phyloP scores from a whole-genome alignment of 1,140 invertebrate species.

The Bombus polaris region DNA sequence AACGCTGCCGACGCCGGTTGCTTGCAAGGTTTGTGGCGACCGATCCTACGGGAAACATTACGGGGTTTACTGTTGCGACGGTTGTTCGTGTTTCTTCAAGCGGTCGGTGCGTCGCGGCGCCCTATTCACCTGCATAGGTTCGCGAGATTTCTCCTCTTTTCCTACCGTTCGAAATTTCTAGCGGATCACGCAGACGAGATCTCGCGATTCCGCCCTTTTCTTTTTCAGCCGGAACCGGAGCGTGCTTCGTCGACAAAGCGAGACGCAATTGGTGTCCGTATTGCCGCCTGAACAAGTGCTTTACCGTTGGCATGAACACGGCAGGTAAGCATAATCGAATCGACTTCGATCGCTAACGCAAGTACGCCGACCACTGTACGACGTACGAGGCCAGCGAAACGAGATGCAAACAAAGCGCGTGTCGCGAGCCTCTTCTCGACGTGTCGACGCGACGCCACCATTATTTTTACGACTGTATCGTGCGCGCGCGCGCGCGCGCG shows the following conservation, averaged over 20 bases:
- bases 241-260: constrained; percentile 91
- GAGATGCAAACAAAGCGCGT: constrained; percentile 74
- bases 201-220: not conserved
- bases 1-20: constrained; percentile 86
- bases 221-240: constrained; percentile 83
- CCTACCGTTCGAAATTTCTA: not conserved
- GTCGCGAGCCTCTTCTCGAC: constrained; percentile 47
- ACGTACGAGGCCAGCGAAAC: constrained; percentile 27
- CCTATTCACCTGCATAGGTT: constrained; percentile 88
- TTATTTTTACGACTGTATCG: no score
- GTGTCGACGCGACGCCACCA: no score
- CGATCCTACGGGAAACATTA: constrained; percentile 94
- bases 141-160: not conserved
- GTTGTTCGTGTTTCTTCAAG: constrained; percentile 95
- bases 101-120: constrained; percentile 88
- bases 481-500: not conserved
- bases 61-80: constrained; percentile 93
- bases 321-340: constrained; percentile 83
- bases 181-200: not conserved
- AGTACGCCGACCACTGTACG: no score
- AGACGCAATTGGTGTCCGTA: constrained; percentile 94
- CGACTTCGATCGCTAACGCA: not conserved
- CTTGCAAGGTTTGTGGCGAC: constrained; percentile 92
- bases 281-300: constrained; percentile 91
- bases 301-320: constrained; percentile 90